Conservation (phyloP, 2,888 invertebrate genomes). For the Punctoribates punctum region DNA sequence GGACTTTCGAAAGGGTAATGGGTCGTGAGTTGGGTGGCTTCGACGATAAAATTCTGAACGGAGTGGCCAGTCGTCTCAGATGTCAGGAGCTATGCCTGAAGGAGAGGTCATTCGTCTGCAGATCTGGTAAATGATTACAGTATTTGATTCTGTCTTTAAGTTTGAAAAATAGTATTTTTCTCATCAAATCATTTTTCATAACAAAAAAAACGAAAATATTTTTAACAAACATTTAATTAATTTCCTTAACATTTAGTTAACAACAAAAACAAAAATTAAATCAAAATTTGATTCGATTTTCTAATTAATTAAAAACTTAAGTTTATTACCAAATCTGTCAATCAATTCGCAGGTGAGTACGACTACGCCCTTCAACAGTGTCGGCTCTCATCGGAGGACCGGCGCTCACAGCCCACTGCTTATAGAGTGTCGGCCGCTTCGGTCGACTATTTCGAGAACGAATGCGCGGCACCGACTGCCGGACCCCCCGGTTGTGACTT, state of each 20-base stretch:
- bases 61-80: slow-evolving; percentile 63
- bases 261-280: too few species aligned
- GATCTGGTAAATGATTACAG: slow-evolving; percentile 52
- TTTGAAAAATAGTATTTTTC: too few species aligned
- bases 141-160: too few species aligned
- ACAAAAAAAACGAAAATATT: too few species aligned
- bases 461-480: slow-evolving; percentile 58
- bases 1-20: slow-evolving; percentile 72
- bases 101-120: slow-evolving; percentile 59
- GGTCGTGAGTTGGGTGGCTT: slow-evolving; percentile 70
- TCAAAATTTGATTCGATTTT: too few species aligned
- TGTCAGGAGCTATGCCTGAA: slow-evolving; percentile 65
- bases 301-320: too few species aligned
- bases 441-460: slow-evolving; percentile 78
- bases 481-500: slow-evolving; percentile 48
- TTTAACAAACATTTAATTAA: too few species aligned
- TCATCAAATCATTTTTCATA: too few species aligned
- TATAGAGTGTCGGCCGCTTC: slow-evolving; percentile 62
- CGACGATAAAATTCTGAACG: slow-evolving; percentile 61
- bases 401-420: slow-evolving; percentile 59
- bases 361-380: slow-evolving; percentile 58
- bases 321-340: too few species aligned
- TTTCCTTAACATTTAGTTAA: too few species aligned
- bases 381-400: slow-evolving; percentile 67
- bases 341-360: slow-evolving; percentile 61